Evolutionary conservation across 2,113 vertebrate species (phyloP).

Genomic region (Sigmodon hispidus): DNA sequence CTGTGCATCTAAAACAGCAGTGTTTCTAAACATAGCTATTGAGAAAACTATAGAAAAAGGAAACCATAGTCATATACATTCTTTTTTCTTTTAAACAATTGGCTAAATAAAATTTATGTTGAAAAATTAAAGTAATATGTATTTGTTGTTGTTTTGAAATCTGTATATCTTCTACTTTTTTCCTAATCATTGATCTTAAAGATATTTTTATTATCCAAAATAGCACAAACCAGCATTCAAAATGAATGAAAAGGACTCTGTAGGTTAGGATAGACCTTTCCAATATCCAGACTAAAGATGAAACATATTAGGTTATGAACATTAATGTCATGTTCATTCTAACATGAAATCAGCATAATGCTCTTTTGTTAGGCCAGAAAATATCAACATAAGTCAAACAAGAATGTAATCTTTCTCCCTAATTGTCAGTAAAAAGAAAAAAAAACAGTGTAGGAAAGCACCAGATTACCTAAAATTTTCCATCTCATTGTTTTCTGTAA

Average conservation of each 20-base stretch:
- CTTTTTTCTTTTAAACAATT: constrained; percentile 23
- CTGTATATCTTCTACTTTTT: constrained; percentile 8
- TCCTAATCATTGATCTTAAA: constrained; percentile 75
- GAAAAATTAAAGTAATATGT: neutral
- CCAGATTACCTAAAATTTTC: constrained; percentile 85
- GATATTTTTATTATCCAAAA: constrained; percentile 71
- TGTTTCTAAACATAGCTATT: constrained; percentile 73
- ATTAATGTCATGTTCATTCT: constrained; percentile 77
- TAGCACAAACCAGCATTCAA: constrained; percentile 70
- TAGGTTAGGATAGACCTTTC: constrained; percentile 67
- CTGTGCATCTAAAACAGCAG: constrained; percentile 75
- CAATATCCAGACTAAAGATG: neutral
- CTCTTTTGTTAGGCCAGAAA: constrained; percentile 72
- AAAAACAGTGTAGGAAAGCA: constrained; percentile 80
- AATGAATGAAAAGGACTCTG: constrained; percentile 57
- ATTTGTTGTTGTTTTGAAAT: neutral
- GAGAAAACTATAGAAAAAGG: constrained; percentile 24
- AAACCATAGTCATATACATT: constrained; percentile 62
- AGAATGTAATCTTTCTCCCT: constrained; percentile 75
- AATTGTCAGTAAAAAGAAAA: constrained; percentile 81
- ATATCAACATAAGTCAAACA: constrained; percentile 78
- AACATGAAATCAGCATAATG: constrained; percentile 76
- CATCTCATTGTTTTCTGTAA: constrained; percentile 87
- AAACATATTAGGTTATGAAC: constrained; percentile 71
- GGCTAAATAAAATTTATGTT: neutral